Evolutionary conservation across 64 coral and sea anemone species (phyloP), one percentile per base, ranked within the genome.

Genomic region (Porites australiensis): DNA sequence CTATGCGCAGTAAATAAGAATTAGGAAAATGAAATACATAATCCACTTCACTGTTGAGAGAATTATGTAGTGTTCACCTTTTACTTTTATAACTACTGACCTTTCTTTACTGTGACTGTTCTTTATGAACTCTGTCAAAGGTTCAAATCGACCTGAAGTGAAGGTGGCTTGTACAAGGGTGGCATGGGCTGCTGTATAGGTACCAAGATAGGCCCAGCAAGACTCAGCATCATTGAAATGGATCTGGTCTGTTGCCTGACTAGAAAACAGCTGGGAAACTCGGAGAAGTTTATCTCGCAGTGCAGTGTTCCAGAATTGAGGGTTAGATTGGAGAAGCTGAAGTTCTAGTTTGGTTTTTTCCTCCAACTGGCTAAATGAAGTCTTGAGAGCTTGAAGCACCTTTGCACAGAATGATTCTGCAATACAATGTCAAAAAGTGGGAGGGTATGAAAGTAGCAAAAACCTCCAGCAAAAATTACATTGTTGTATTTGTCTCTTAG

Each of bases 331-430:
- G 3, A 96, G 65, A 5, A 99, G 76, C 66, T 96, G 82, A n/a
- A 99, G 88, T 72, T 99, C 98, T 70, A 99, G 94, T 73, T 82
- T 92, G 12, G 98, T 99, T 64, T 99, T 99, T 20, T 96, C 98
- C 71, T 99, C 98, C 37, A 99, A 89, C 19, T 95, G 90, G n/a
- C 67, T 22, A 60, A 99, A 96, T 61, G 98, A 99, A 8, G 58
- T 80, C 79, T 99, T 99, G 2, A 99, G 77, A 13, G 98, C 88
- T 70, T 94, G 59, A 21, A 99, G 72, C 19, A 99, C 94, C 50
- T 77, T 94, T 71, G 82, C 57, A 77, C 94, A 99, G 55, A 99
- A 92, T 16, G 73, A 82, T 70, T 96, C 98, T 99, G 46, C 37
- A 92, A 90, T 46, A 68, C 64, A 13, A 94, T 7, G 4, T 19